Evolutionary conservation across 2,888 invertebrate genomes (phyloP).

Genomic region (Sinotaia quadrata): DNA sequence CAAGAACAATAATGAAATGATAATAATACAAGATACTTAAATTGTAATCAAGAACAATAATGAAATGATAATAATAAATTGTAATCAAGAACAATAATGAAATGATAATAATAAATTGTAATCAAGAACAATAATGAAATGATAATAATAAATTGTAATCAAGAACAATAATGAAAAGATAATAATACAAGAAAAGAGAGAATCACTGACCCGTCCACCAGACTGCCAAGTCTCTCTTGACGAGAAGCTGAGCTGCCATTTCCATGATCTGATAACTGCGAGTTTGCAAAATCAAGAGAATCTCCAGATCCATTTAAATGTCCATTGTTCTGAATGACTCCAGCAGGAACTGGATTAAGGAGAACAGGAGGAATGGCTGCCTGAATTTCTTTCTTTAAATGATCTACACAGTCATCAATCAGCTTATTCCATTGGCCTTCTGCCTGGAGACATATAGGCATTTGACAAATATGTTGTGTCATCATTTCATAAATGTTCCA

Average conservation of each 20-base stretch:
- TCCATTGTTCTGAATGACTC: background rate
- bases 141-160: too few species aligned
- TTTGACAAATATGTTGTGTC: background rate
- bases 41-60: too few species aligned
- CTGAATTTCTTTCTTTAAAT: constrained; percentile 24
- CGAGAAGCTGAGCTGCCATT: background rate
- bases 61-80: too few species aligned
- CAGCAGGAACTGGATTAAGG: background rate
- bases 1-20: too few species aligned
- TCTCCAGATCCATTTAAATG: constrained; percentile 1
- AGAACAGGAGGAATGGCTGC: background rate
- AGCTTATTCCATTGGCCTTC: constrained; percentile 21
- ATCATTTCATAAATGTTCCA: too few species aligned
- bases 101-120: too few species aligned
- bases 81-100: too few species aligned
- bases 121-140: too few species aligned
- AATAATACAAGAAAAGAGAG: background rate
- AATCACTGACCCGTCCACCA: constrained; percentile 34
- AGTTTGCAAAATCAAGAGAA: background rate
- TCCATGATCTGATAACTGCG: background rate
- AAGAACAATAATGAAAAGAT: too few species aligned
- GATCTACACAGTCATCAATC: constrained; percentile 25
- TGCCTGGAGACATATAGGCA: constrained; percentile 10
- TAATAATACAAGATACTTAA: too few species aligned
- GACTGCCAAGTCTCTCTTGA: constrained; percentile 29